Evolutionary conservation across 1,140 invertebrate genomes (phyloP).

Genomic region (Temnothorax nylanderi): DNA sequence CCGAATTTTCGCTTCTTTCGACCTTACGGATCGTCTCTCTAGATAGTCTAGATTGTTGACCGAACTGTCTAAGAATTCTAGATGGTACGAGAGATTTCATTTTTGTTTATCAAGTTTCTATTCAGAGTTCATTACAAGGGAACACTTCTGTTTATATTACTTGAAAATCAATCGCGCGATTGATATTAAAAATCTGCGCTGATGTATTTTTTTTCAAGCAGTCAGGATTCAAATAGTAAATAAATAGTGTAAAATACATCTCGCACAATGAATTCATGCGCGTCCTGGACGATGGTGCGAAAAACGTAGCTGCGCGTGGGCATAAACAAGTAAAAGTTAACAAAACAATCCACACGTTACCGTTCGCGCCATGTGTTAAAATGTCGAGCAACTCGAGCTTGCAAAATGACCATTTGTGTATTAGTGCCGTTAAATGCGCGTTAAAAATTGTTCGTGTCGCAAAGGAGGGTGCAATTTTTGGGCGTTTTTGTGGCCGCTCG

Average conservation of each 20-base stretch:
- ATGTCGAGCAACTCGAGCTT: constrained; percentile 36
- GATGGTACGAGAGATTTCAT: neutral
- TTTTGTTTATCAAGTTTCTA: neutral
- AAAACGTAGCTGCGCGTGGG: constrained; percentile 42
- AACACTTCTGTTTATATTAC: neutral
- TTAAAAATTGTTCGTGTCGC: neutral
- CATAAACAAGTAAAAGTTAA: constrained; percentile 62
- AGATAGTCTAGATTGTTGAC: neutral
- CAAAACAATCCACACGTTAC: constrained; percentile 50
- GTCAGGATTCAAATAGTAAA: constrained; percentile 58
- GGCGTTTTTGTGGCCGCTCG: no score
- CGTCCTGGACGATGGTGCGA: constrained; percentile 45
- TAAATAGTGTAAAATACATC: constrained; percentile 57
- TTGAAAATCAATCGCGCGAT: neutral
- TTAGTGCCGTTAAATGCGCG: constrained; percentile 5
- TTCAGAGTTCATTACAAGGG: neutral
- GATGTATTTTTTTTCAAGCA: constrained; percentile 55
- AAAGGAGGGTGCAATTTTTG: neutral
- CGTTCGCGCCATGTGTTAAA: constrained; percentile 47
- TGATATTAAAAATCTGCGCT: constrained; percentile 41
- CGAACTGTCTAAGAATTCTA: neutral
- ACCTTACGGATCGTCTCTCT: neutral
- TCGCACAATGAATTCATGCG: constrained; percentile 57
- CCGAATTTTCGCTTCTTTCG: neutral
- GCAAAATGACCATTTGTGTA: constrained; percentile 31